Evolutionary conservation across 1,140 invertebrate genomes (phyloP).

Genomic region (Polypedilum pembai): DNA sequence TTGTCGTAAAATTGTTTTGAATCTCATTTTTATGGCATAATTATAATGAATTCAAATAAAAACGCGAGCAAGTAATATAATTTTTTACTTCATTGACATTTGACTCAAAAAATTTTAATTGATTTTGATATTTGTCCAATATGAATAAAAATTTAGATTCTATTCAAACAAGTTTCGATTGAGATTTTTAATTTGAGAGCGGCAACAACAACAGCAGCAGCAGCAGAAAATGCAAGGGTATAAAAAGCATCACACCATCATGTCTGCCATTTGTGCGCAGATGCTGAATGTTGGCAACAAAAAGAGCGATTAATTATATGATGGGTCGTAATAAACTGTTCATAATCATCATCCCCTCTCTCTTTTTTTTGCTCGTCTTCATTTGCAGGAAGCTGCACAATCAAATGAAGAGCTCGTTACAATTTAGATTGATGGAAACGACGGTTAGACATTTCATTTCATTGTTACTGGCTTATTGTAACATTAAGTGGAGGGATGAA

Average conservation of each 20-base stretch:
- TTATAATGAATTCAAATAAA: slow-evolving; percentile 8
- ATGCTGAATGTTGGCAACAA: neutral
- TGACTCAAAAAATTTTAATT: neutral
- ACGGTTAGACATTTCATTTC: neutral
- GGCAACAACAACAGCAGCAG: no score
- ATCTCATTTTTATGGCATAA: slow-evolving; percentile 5
- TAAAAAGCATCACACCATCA: neutral
- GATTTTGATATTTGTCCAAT: neutral
- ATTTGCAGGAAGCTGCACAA: slow-evolving; percentile 7
- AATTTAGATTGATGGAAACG: neutral
- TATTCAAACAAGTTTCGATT: neutral
- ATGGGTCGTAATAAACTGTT: slow-evolving; percentile 16
- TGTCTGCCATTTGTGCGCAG: slow-evolving; percentile 21
- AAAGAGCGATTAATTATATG: slow-evolving; percentile 27
- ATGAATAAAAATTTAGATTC: neutral
- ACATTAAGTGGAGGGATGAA: neutral
- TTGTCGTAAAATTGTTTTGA: slow-evolving; percentile 18
- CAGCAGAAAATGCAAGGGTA: neutral
- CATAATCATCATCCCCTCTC: slow-evolving; percentile 19
- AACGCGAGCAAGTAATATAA: neutral
- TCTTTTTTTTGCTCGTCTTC: neutral
- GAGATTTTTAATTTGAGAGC: neutral
- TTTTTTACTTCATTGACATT: slow-evolving; percentile 10
- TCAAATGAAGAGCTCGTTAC: neutral
- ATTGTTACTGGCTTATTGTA: neutral